phyloP scores from a whole-genome alignment of 2,888 invertebrate genomes.

The Pinctada fucata region DNA sequence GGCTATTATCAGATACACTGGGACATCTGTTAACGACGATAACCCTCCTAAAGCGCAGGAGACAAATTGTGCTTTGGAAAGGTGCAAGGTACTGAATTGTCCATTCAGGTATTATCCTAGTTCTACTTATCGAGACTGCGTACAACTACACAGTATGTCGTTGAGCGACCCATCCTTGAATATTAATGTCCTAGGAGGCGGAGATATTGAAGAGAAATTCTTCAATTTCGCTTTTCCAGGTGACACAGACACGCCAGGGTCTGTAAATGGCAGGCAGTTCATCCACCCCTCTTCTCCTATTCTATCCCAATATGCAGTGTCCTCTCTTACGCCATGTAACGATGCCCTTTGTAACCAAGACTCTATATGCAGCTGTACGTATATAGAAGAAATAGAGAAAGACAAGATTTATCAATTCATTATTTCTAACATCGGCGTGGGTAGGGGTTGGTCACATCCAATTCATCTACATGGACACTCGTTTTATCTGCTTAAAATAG shows the following conservation, averaged over 20 bases:
- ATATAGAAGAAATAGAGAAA: constrained; percentile 23
- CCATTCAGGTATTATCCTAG: constrained; percentile 42
- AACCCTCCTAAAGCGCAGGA: constrained; percentile 29
- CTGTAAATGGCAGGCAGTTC: constrained; percentile 52
- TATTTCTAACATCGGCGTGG: constrained; percentile 50
- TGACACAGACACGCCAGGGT: constrained; percentile 42
- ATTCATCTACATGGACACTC: constrained; percentile 64
- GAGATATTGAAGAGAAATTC: constrained; percentile 30
- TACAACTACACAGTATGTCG: constrained; percentile 34
- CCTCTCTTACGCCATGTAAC: not conserved
- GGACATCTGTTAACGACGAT: not conserved
- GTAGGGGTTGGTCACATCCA: constrained; percentile 56
- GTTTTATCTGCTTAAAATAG: constrained; percentile 59
- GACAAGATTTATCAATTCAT: constrained; percentile 49
- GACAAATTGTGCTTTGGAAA: constrained; percentile 28
- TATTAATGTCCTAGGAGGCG: not conserved
- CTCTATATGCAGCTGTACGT: constrained; percentile 52
- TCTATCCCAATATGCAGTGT: constrained; percentile 1
- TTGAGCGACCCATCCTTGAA: constrained; percentile 29
- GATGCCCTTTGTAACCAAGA: not conserved
- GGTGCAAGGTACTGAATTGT: constrained; percentile 55
- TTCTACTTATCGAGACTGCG: constrained; percentile 22
- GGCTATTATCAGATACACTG: constrained; percentile 7
- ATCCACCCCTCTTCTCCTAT: constrained; percentile 38
- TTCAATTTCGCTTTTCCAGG: constrained; percentile 61